Evolutionary conservation across 2,113 vertebrate species (phyloP).

Genomic region (Glaucidium brasilianum): DNA sequence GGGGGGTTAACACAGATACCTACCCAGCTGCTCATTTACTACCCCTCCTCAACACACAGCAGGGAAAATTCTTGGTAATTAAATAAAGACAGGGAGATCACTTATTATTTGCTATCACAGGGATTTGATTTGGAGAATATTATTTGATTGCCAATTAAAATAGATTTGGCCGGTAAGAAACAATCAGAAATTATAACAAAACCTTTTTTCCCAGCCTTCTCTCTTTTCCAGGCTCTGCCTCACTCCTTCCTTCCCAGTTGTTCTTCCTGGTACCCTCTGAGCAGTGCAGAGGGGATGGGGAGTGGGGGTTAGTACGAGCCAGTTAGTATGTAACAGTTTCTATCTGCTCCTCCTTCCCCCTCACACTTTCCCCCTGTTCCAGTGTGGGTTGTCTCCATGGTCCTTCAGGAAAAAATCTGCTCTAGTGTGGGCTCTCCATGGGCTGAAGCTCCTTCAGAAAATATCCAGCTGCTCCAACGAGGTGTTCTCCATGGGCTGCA

Average conservation of each 20-base stretch:
- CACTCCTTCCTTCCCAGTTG: background rate
- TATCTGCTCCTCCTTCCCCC: background rate
- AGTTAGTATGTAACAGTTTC: rapidly evolving
- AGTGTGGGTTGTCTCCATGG: background rate
- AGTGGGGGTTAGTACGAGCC: rapidly evolving
- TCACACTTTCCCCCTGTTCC: background rate
- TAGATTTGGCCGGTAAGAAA: background rate
- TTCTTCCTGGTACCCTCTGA: background rate
- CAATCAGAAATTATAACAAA: background rate
- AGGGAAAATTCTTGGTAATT: background rate
- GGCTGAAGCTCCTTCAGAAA: background rate
- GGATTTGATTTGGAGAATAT: background rate
- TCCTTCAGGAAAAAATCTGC: background rate
- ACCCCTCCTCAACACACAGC: background rate
- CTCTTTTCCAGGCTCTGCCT: background rate
- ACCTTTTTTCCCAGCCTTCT: rapidly evolving
- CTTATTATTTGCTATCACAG: background rate
- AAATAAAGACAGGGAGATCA: background rate
- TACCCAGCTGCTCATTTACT: background rate
- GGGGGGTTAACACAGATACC: background rate
- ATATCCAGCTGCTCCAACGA: background rate
- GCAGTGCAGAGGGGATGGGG: rapidly evolving
- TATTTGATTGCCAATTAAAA: background rate
- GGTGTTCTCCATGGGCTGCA: rapidly evolving
- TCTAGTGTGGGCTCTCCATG: rapidly evolving